These are phyloP conservation scores for Agonopterix alstromeriana DNA, from an alignment of 2,888 invertebrate genomes.

Conservation along the genomic window DNA sequence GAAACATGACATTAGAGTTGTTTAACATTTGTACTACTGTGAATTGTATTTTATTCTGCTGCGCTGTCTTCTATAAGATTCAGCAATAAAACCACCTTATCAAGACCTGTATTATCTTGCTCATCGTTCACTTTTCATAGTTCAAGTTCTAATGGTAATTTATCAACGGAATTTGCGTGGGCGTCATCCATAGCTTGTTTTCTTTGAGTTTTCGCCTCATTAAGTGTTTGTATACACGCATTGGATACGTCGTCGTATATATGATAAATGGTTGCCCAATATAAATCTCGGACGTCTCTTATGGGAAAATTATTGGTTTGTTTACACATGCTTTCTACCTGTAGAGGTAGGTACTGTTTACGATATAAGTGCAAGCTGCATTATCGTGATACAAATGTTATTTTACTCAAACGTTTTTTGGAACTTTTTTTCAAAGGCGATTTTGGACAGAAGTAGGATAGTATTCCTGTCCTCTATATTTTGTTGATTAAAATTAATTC, in stretches of 20 bases:
- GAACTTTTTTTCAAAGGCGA: too few relatives aligned
- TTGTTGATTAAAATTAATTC: too few relatives aligned
- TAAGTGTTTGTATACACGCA: conserved; percentile 62
- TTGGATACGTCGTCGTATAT: conserved; percentile 42
- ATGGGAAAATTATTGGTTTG: conserved; percentile 50
- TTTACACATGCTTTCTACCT: conserved; percentile 24
- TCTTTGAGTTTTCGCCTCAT: conserved; percentile 64
- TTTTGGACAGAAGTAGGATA: neutral
- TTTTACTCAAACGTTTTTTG: neutral
- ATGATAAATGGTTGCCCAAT: conserved; percentile 57
- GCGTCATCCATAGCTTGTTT: conserved; percentile 47
- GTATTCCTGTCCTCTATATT: too few relatives aligned
- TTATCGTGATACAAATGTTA: neutral
- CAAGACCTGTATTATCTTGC: neutral
- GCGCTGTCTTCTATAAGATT: too few relatives aligned
- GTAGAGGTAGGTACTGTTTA: conserved; percentile 6
- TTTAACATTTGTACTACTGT: too few relatives aligned
- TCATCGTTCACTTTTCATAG: conserved; percentile 1
- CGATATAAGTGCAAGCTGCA: conserved; percentile 7
- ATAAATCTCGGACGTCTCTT: conserved; percentile 38
- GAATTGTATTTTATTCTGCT: too few relatives aligned
- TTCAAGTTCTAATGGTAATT: conserved; percentile 16
- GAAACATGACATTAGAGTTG: too few relatives aligned
- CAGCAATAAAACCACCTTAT: neutral
- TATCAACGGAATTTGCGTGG: conserved; percentile 45